These are phyloP conservation scores for Acanthococcus lagerstroemiae DNA, from an alignment of 2,888 invertebrate genomes.

Conservation along the genomic window DNA sequence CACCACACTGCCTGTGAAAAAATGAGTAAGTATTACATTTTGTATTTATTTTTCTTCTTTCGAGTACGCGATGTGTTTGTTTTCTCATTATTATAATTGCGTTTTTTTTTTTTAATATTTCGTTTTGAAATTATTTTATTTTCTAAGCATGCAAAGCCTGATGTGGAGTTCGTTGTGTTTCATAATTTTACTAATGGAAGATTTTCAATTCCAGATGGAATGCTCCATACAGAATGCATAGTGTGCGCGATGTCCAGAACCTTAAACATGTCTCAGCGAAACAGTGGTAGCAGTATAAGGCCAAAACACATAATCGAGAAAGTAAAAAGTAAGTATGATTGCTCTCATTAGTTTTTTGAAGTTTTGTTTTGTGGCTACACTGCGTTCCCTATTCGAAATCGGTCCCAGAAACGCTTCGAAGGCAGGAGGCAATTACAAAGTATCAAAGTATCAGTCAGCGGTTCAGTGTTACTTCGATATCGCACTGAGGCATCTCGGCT, in stretches of 20 bases:
- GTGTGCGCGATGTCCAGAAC: conserved; percentile 79
- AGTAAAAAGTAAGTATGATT: conserved; percentile 51
- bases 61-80: too few relatives aligned
- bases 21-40: conserved; percentile 47
- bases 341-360: too few relatives aligned
- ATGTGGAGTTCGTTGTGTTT: background rate
- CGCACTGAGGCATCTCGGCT: too few relatives aligned
- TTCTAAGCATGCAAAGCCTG: background rate
- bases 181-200: too few relatives aligned
- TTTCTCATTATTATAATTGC: too few relatives aligned
- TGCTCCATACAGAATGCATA: conserved; percentile 57
- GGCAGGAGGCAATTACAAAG: too few relatives aligned
- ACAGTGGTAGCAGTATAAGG: conserved; percentile 50
- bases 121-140: conserved; percentile 11
- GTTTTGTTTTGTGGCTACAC: background rate
- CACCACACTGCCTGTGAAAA: conserved; percentile 69
- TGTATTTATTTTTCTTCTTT: conserved; percentile 3
- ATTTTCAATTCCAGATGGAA: conserved; percentile 41
- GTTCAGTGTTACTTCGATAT: background rate
- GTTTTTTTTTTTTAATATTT: too few relatives aligned
- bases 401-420: background rate
- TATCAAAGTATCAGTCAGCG: background rate
- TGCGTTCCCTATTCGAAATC: background rate
- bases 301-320: conserved; percentile 77
- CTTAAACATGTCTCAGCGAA: conserved; percentile 47